Conservation (phyloP, 2,888 invertebrate genomes). For the Pyrgus malvae region DNA sequence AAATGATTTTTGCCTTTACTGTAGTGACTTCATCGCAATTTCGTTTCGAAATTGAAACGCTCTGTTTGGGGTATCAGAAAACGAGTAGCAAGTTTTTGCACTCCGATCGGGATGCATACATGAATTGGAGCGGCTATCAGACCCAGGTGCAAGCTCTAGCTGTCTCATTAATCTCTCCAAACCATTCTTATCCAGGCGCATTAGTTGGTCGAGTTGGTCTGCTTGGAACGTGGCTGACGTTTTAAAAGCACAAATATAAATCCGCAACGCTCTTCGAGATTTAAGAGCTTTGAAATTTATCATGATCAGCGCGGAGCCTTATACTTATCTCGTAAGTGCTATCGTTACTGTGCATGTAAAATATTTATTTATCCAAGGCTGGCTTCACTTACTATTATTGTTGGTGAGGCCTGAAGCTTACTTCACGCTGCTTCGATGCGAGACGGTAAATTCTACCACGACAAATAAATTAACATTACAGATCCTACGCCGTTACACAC, state of each 20-base stretch:
- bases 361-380: no score
- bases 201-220: constrained; percentile 36
- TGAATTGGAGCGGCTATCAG: constrained; percentile 37
- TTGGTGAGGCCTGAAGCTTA: no score
- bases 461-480: no score
- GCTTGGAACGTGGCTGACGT: constrained; percentile 28
- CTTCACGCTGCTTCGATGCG: no score
- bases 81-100: constrained; percentile 32
- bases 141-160: constrained; percentile 51
- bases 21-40: constrained; percentile 29
- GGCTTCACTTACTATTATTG: no score
- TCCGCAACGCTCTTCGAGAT: constrained; percentile 24
- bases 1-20: constrained; percentile 28
- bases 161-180: constrained; percentile 63
- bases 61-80: constrained; percentile 30
- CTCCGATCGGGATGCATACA: constrained; percentile 33
- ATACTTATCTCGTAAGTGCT: background rate
- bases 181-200: constrained; percentile 42
- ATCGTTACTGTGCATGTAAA: no score
- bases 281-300: constrained; percentile 27
- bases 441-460: no score
- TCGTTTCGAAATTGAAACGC: constrained; percentile 29
- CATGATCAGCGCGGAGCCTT: constrained; percentile 12
- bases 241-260: constrained; percentile 28
- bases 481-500: no score